phyloP scores from a whole-genome alignment of 2,888 invertebrate genomes.

The Trissolcus japonicus region DNA sequence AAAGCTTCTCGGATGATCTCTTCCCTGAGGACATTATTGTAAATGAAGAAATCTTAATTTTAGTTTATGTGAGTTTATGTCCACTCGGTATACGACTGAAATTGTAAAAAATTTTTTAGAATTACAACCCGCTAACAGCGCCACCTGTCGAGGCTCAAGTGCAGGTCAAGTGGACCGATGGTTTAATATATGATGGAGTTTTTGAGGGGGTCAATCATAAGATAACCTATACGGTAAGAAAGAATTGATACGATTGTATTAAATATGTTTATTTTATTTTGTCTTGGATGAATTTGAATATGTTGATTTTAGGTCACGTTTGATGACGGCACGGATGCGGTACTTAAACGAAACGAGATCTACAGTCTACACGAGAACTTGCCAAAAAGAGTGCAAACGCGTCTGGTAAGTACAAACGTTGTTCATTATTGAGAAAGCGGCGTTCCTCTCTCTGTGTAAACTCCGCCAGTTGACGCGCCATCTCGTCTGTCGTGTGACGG shows the following conservation, averaged over 20 bases:
- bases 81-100: not conserved
- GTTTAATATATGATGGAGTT: conserved; percentile 75
- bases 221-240: conserved; percentile 74
- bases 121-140: conserved; percentile 66
- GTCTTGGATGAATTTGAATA: not conserved
- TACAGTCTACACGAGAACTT: conserved; percentile 78
- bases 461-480: not conserved
- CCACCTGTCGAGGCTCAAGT: conserved; percentile 77
- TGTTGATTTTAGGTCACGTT: conserved; percentile 74
- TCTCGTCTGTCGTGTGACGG: too few relatives aligned
- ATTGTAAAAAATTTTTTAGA: conserved; percentile 28
- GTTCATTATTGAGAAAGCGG: not conserved
- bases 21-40: conserved; percentile 79
- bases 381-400: conserved; percentile 79
- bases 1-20: conserved; percentile 80
- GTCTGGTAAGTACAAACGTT: conserved; percentile 75
- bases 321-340: conserved; percentile 77
- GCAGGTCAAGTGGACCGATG: conserved; percentile 79
- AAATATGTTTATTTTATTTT: not conserved
- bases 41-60: conserved; percentile 51
- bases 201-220: conserved; percentile 76
- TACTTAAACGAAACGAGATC: conserved; percentile 78
- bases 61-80: not conserved
- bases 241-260: not conserved
- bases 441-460: not conserved